phyloP scores from a whole-genome alignment of 2,113 vertebrate species.

The Rhipidura dahli region DNA sequence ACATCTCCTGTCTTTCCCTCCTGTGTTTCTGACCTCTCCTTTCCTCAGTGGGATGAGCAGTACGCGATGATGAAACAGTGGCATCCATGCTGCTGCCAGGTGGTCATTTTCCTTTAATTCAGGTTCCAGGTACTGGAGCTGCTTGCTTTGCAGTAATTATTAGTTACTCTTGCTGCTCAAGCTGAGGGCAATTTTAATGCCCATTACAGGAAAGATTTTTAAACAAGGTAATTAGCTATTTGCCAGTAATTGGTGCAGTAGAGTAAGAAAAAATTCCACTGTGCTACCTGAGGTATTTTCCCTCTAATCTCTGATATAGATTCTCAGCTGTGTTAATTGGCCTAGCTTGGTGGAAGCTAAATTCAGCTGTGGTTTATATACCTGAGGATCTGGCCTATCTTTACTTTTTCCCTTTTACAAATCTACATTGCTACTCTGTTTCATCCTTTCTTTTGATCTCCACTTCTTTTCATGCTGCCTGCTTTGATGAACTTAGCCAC shows the following conservation, averaged over 20 bases:
- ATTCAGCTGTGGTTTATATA: neutral
- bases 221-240: neutral
- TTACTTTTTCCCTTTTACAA: neutral
- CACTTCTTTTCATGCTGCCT: neutral
- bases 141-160: constrained; percentile 3
- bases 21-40: neutral
- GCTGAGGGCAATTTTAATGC: neutral
- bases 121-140: neutral
- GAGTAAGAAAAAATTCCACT: neutral
- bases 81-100: neutral
- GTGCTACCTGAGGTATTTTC: neutral
- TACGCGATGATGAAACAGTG: neutral
- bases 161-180: neutral
- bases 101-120: neutral
- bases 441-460: neutral
- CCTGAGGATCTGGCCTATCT: neutral
- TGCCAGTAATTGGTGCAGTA: neutral
- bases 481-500: neutral
- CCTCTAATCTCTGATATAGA: neutral
- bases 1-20: neutral
- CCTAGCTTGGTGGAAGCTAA: neutral
- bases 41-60: neutral
- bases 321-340: neutral
- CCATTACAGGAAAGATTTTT: neutral
- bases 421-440: neutral